A percentile compares a stretch with the other conserved stretches of the same genome.
These are phyloP conservation scores for Dasyornis broadbenti DNA, from an alignment of 2,113 vertebrate genomes.

Conservation along the genomic window DNA sequence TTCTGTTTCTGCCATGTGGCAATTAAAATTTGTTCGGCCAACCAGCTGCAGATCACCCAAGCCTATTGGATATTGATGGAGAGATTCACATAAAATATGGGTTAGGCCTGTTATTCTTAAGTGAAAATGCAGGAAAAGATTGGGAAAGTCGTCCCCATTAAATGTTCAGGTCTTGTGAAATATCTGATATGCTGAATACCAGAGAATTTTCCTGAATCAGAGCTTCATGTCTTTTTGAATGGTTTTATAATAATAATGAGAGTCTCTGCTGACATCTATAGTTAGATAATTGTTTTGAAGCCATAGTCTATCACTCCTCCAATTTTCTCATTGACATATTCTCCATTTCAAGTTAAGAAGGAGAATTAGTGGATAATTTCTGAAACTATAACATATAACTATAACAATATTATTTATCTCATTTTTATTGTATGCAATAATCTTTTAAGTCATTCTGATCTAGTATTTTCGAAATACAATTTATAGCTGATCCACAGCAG, in stretches of 20 bases:
- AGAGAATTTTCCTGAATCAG: neutral
- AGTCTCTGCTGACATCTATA: neutral
- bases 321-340: neutral
- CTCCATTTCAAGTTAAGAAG: neutral
- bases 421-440: neutral
- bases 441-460: neutral
- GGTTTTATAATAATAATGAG: neutral
- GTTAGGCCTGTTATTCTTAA: neutral
- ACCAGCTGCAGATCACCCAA: neutral
- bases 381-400: neutral
- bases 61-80: neutral
- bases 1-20: neutral
- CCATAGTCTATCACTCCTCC: neutral
- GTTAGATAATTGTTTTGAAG: neutral
- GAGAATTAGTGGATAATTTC: neutral
- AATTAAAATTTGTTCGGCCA: neutral
- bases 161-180: neutral
- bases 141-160: neutral
- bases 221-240: neutral
- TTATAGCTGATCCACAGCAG: neutral
- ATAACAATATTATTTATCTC: neutral
- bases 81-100: neutral
- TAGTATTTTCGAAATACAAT: neutral
- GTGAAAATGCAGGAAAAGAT: neutral
- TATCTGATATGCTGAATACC: neutral